phyloP scores from a whole-genome alignment of 2,888 invertebrate genomes.

The Noctua comes region DNA sequence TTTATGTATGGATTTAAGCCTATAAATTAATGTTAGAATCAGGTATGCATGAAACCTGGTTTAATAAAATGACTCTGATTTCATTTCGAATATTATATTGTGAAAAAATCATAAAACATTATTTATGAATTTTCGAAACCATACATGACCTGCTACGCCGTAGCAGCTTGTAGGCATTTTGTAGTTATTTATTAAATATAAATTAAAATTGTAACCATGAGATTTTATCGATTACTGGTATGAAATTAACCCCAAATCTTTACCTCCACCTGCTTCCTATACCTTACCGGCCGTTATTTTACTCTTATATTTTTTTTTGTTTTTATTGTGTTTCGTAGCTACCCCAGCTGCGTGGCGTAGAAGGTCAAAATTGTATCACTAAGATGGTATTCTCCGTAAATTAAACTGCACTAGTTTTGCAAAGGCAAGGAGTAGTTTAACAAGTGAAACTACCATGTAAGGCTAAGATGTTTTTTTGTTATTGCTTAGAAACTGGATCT shows the following conservation, averaged over 20 bases:
- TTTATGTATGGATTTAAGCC: neutral
- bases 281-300: neutral
- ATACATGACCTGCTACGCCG: constrained; percentile 41
- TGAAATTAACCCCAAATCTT: neutral
- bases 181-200: neutral
- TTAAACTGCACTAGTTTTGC: neutral
- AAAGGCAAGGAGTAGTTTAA: neutral
- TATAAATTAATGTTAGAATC: neutral
- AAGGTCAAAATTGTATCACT: neutral
- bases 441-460: neutral
- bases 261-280: neutral
- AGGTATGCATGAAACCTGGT: neutral
- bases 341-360: neutral
- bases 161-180: constrained; percentile 33
- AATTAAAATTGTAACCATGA: neutral
- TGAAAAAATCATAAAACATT: neutral
- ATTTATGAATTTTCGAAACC: constrained; percentile 3
- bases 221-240: neutral
- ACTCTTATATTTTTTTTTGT: neutral
- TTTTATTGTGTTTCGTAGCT: neutral
- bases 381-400: neutral
- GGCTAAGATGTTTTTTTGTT: neutral
- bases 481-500: neutral
- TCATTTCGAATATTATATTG: neutral
- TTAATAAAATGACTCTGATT: neutral